phyloP scores from a whole-genome alignment of 2,113 vertebrate species.

The Brienomyrus longianalis region DNA sequence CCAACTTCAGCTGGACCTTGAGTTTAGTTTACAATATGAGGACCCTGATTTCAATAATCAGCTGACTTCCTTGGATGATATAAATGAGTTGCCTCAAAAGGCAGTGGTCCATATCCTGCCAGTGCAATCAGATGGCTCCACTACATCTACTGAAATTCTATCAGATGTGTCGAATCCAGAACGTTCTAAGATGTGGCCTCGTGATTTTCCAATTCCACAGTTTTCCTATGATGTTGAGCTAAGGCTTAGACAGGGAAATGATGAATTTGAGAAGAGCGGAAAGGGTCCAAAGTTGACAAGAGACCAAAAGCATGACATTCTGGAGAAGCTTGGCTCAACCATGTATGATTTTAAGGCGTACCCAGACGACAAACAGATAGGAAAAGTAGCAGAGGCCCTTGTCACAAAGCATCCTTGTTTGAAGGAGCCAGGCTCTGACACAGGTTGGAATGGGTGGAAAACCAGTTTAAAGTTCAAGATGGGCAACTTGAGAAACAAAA shows the following conservation, averaged over 20 bases:
- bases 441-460: slow-evolving; percentile 16
- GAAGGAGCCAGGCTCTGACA: background rate
- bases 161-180: no score
- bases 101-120: no score
- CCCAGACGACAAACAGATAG: background rate
- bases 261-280: background rate
- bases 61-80: no score
- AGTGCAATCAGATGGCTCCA: no score
- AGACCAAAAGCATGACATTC: no score
- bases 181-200: background rate
- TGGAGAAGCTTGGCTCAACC: no score
- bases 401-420: background rate
- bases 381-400: background rate
- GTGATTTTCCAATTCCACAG: background rate
- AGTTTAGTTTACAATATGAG: no score
- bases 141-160: background rate
- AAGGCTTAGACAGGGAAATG: background rate
- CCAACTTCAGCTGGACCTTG: no score
- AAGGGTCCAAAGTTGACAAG: no score
- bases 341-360: background rate
- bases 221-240: slow-evolving; percentile 8
- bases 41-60: no score
- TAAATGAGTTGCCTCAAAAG: background rate
- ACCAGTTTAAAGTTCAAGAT: slow-evolving; percentile 12
- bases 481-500: slow-evolving; percentile 5